Base-by-base conservation (phyloP, 2,797 vertebrate genomes). In the Macroramphosus scolopax region DNA sequence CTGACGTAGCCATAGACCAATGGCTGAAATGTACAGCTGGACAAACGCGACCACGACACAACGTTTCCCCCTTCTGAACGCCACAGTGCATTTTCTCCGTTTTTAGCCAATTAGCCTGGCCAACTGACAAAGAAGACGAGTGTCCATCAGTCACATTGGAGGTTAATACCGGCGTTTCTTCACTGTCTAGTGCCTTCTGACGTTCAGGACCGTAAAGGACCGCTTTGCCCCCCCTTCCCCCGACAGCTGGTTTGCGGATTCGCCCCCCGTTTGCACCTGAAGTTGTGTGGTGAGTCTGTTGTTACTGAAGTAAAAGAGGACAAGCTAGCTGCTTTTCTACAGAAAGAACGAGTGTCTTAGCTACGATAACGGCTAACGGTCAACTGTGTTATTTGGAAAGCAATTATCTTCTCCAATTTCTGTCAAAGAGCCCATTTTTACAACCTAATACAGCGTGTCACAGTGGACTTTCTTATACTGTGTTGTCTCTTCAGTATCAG, bases 251-350 rank as follows among this genome's bases (percentile, higher is more conserved):
- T 69, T 68, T 44, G 52, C 42, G 45, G 72, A 79, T 54, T 33
- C 64, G n/a, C 52, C 51, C 58, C 53, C 57, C 17, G 1, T 67
- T 58, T 59, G 47, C 50, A 6, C 38, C 63, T 75, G 57, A 81
- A 86, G 77, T 84, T 83, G 72, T 54, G 54, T 13, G 75, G 82
- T 80, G 73, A 86, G 82, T 83, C 20, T 59, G 63, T 74, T 69
- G 66, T 56, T 63, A 37, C 14, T 48, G 57, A 18, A 55, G 51
- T 42, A 12, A 36, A 51, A 54, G 26, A 2, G 17, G 33, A 18
- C 17, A 17, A 33, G 38, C 30, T 54, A 15, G 18, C 42, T 24
- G 34, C n/a, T 33, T 4, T 28, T 26, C 15, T 11, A 14, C 10
- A 26, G 2, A 8, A 20, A 28, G 15, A 36, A 30, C 30, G 13